Evolutionary conservation across 1,140 invertebrate genomes (phyloP).

Genomic region (Neuroterus valhalla): DNA sequence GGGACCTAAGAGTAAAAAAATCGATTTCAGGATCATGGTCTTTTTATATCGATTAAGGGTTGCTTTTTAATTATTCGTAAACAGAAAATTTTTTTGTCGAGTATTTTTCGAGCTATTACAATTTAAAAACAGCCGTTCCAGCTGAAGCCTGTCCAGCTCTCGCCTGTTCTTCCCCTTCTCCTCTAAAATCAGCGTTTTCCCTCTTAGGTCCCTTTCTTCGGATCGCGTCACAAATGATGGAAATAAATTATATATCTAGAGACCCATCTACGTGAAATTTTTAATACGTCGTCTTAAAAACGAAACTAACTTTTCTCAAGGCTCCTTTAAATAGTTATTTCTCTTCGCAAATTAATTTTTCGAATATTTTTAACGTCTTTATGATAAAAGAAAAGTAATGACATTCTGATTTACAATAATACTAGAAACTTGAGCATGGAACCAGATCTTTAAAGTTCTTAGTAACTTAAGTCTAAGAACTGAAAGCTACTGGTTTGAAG

Average conservation of each 20-base stretch:
- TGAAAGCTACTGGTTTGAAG: background rate
- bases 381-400: background rate
- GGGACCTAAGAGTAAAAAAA: too few relatives aligned
- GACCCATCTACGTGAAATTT: background rate
- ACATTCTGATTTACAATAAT: background rate
- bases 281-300: background rate
- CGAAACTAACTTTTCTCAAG: background rate
- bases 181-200: too few relatives aligned
- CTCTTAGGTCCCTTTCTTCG: too few relatives aligned
- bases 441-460: background rate
- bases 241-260: background rate
- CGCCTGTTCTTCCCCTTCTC: too few relatives aligned
- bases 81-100: too few relatives aligned
- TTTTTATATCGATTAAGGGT: too few relatives aligned
- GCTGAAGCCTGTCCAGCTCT: too few relatives aligned
- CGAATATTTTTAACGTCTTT: background rate
- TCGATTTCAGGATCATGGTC: too few relatives aligned
- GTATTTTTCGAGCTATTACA: too few relatives aligned
- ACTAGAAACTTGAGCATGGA: constrained; percentile 14
- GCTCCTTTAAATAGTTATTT: background rate
- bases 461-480: constrained; percentile 10
- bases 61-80: too few relatives aligned
- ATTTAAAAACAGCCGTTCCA: too few relatives aligned
- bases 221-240: too few relatives aligned
- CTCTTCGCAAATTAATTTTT: background rate